Evolutionary conservation across 2,888 invertebrate genomes (phyloP).

Genomic region (Lasioglossum morio): DNA sequence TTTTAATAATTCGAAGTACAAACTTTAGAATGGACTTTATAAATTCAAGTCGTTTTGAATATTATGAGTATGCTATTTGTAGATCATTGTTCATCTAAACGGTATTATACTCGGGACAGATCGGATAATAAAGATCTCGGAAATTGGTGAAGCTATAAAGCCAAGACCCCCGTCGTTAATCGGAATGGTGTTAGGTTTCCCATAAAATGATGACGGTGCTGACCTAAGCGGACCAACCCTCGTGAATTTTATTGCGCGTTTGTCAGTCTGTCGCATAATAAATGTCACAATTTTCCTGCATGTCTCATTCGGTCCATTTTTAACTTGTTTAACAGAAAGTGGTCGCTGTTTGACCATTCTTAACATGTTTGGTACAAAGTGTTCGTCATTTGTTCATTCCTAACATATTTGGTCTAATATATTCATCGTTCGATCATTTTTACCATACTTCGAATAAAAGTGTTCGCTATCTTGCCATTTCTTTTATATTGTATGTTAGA

Average conservation of each 20-base stretch:
- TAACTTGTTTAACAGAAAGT: not conserved
- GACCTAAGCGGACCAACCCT: not conserved
- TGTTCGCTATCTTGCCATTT: no score
- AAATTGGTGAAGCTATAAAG: slow-evolving; percentile 2
- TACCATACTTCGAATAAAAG: no score
- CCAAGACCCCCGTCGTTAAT: not conserved
- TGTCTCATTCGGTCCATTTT: not conserved
- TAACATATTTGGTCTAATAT: not conserved
- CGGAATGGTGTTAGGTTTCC: slow-evolving; percentile 6
- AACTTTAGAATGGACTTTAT: no score
- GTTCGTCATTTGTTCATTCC: not conserved
- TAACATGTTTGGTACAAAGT: not conserved
- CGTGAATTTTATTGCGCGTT: not conserved
- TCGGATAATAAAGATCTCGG: slow-evolving; percentile 1
- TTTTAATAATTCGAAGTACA: no score
- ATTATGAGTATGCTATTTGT: not conserved
- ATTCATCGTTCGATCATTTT: not conserved
- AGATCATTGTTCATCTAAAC: not conserved
- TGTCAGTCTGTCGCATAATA: not conserved
- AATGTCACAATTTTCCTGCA: not conserved
- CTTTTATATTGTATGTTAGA: no score
- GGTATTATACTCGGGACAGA: not conserved
- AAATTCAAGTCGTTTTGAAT: not conserved
- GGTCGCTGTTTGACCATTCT: not conserved
- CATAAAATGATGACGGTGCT: slow-evolving; percentile 4